Conservation (phyloP, 2,113 vertebrate genomes). For the Petroica traversi region DNA sequence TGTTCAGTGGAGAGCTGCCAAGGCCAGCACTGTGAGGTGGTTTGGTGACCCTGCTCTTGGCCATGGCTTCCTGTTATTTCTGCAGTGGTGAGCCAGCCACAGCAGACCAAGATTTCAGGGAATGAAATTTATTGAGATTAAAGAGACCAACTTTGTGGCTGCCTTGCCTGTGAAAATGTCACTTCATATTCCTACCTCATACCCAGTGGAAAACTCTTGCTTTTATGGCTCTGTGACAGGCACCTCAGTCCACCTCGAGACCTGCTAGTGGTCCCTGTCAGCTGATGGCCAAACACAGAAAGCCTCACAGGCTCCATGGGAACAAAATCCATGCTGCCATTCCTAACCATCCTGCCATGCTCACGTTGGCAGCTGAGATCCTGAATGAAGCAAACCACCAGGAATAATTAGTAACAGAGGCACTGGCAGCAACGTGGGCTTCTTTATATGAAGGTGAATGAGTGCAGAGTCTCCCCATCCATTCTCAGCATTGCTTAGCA, state of each 20-base stretch:
- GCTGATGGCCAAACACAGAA: neutral
- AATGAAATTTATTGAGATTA: neutral
- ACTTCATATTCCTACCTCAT: neutral
- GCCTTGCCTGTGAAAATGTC: neutral
- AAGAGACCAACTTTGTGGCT: fast-evolving
- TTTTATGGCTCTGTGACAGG: neutral
- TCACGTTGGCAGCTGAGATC: neutral
- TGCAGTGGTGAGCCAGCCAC: neutral
- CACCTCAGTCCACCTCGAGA: neutral
- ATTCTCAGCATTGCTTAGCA: neutral
- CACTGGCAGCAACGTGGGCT: neutral
- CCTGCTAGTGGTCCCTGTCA: neutral
- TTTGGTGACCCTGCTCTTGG: neutral
- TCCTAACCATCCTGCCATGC: no score
- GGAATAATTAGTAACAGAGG: neutral
- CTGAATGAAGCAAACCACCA: neutral
- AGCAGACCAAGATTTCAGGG: neutral
- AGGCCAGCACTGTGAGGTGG: fast-evolving
- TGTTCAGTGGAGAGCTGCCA: fast-evolving
- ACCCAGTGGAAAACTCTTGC: neutral
- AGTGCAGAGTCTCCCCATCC: neutral
- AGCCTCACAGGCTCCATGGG: neutral
- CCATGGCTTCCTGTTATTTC: neutral
- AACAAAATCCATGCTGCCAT: neutral
- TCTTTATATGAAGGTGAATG: neutral